A percentile compares a stretch with the other conserved stretches of the same genome.
Evolutionary conservation across 2,888 invertebrate species (phyloP).

Genomic region (Melolontha melolontha): DNA sequence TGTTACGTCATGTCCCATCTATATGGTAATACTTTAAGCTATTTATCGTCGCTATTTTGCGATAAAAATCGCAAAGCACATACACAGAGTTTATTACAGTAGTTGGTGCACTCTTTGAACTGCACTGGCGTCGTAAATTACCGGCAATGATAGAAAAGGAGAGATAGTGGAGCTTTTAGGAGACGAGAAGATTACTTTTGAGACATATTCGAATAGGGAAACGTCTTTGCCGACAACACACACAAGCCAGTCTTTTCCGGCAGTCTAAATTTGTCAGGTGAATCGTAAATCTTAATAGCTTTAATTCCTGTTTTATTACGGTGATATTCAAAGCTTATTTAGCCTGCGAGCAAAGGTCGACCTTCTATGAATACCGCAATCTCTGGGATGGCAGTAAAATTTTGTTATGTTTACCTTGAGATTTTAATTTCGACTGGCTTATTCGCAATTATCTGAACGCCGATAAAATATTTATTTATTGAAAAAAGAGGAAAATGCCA

Average conservation of each 20-base stretch:
- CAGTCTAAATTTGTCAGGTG: constrained; percentile 21
- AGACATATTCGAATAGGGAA: constrained; percentile 17
- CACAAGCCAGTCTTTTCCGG: neutral
- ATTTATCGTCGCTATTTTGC: neutral
- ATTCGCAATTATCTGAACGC: too few relatives aligned
- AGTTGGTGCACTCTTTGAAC: too few relatives aligned
- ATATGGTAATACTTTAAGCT: constrained; percentile 8
- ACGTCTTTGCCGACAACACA: neutral
- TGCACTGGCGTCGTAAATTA: constrained; percentile 16
- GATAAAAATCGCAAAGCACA: neutral
- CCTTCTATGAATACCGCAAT: neutral
- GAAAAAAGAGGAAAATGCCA: neutral
- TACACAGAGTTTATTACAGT: too few relatives aligned
- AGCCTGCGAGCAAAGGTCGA: neutral
- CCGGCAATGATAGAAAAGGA: neutral
- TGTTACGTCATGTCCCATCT: constrained; percentile 6
- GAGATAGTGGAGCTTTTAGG: too few relatives aligned
- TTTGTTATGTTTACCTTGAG: too few relatives aligned
- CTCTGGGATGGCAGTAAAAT: neutral
- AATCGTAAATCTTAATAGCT: constrained; percentile 13
- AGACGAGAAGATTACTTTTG: constrained; percentile 10
- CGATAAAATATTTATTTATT: neutral
- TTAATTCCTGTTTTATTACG: constrained; percentile 26
- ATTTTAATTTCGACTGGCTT: too few relatives aligned
- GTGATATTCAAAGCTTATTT: neutral